Percentiles rank a stretch among this genome's conserved stretches.
Conservation (phyloP, 2,797 vertebrate species). For the Platalea minor region DNA sequence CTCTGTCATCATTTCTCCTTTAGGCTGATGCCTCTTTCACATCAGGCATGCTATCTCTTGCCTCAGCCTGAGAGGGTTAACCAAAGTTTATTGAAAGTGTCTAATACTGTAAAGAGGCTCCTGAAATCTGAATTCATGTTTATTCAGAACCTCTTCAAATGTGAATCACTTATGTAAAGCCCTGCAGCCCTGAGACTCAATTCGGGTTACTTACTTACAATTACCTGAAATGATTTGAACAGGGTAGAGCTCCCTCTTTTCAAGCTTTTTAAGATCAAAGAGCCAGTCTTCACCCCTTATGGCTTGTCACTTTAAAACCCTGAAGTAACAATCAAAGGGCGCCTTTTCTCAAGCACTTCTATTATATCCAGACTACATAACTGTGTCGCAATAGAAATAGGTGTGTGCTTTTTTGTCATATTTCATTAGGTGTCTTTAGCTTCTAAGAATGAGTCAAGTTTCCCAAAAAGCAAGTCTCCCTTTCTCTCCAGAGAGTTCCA, state of each 20-base stretch:
- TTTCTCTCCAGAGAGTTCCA: not conserved
- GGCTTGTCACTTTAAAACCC: constrained; percentile 35
- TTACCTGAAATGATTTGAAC: constrained; percentile 59
- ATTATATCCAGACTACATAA: not conserved
- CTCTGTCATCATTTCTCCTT: not conserved
- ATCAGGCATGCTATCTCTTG: not conserved
- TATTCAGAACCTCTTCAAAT: constrained; percentile 53
- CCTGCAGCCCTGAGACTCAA: constrained; percentile 40
- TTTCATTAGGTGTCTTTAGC: not conserved
- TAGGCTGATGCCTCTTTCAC: not conserved
- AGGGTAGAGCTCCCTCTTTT: constrained; percentile 35
- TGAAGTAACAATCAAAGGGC: constrained; percentile 50
- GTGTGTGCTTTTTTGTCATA: not conserved
- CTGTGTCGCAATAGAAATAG: not conserved
- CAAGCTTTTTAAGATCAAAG: constrained; percentile 70
- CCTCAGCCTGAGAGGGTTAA: not conserved
- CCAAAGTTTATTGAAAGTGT: not conserved
- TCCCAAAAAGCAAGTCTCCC: not conserved
- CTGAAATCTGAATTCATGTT: constrained; percentile 35
- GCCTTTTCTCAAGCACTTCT: not conserved
- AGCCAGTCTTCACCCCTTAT: constrained; percentile 22
- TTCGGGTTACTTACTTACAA: constrained; percentile 62
- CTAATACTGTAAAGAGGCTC: not conserved
- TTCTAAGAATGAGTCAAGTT: not conserved
- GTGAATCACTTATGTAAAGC: constrained; percentile 38